Evolutionary conservation across 2,113 vertebrate species (phyloP).

Genomic region (Pelmatolapia mariae): DNA sequence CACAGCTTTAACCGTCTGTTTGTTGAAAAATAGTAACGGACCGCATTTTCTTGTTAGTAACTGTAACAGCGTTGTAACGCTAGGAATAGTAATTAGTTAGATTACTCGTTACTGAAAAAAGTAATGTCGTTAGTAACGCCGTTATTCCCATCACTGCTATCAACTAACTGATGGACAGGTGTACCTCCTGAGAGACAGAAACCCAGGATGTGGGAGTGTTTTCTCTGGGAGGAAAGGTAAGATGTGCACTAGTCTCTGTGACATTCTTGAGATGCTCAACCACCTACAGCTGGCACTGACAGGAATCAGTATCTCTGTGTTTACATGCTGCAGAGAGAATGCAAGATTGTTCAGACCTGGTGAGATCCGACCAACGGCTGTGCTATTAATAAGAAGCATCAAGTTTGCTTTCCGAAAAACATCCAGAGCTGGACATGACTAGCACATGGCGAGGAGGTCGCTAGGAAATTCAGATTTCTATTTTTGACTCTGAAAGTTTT

Average conservation of each 20-base stretch:
- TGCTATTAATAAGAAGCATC: neutral
- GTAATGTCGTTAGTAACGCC: too few species aligned
- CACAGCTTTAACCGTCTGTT: too few species aligned
- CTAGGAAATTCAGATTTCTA: neutral
- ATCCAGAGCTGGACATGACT: neutral
- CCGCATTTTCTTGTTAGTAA: too few species aligned
- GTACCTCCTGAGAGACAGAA: neutral
- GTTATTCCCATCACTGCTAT: too few species aligned
- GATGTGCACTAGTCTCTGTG: neutral
- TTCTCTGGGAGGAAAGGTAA: neutral
- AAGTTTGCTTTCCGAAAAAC: neutral
- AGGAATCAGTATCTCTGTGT: conserved; percentile 6
- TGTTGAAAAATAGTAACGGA: too few species aligned
- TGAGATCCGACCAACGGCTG: conserved; percentile 7
- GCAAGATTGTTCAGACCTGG: neutral
- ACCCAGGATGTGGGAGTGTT: neutral
- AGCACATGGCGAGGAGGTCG: neutral
- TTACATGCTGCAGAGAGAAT: neutral
- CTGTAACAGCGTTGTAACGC: too few species aligned
- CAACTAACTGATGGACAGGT: neutral
- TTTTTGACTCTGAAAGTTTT: neutral
- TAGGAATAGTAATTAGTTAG: too few species aligned
- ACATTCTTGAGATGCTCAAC: neutral
- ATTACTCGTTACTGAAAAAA: too few species aligned
- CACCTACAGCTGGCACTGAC: conserved; percentile 26